phyloP scores from a whole-genome alignment of 2,113 vertebrate genomes.

The Entomyzon cyanotis region DNA sequence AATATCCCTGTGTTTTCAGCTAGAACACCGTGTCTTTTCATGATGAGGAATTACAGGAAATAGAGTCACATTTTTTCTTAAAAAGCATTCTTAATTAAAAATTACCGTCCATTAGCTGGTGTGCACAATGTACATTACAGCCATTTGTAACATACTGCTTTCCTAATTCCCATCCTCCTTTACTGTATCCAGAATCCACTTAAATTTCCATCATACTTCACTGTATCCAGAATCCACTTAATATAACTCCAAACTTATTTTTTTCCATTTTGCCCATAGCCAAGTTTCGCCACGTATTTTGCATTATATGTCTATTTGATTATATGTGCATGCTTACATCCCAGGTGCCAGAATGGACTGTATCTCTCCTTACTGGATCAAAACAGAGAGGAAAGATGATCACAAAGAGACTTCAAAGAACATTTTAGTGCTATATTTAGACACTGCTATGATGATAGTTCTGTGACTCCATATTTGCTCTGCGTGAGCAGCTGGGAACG shows the following conservation, averaged over 20 bases:
- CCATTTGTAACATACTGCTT: not conserved
- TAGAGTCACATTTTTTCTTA: not conserved
- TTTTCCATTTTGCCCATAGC: not conserved
- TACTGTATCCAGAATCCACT: not conserved
- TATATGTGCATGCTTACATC: fast-evolving
- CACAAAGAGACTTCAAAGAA: not conserved
- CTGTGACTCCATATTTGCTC: not conserved
- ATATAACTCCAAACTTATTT: not conserved
- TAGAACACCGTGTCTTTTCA: conserved; percentile 12
- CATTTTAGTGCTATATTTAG: not conserved
- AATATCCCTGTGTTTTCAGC: conserved; percentile 3
- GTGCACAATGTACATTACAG: not conserved
- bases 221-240: not conserved
- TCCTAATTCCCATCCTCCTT: not conserved
- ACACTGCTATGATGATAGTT: not conserved
- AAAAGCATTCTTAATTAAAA: not conserved
- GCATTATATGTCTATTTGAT: not conserved
- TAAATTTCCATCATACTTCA: not conserved
- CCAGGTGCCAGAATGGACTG: not conserved
- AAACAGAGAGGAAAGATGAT: not conserved
- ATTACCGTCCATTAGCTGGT: not conserved
- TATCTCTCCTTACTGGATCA: not conserved
- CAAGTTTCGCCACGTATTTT: not conserved
- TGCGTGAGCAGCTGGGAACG: not conserved
- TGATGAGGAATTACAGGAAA: not conserved